Base-by-base conservation (phyloP, 2,797 vertebrate species). In the Cyprinella venusta region DNA sequence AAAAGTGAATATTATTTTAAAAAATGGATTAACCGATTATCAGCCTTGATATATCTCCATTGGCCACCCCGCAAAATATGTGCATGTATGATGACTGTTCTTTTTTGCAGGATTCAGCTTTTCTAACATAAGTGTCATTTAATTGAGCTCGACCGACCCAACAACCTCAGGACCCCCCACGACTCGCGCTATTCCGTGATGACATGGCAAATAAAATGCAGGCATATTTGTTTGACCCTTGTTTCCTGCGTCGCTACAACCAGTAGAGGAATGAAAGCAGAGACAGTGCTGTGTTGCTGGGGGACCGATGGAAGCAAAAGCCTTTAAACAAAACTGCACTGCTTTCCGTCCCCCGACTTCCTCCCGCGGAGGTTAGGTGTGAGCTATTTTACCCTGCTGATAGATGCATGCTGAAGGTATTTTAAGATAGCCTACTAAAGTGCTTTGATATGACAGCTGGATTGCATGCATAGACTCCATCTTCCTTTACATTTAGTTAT, bases 141-240 rank as follows among this genome's bases (percentile, higher is more conserved):
- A 26, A 18, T 69, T 16, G 2, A n/a, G 24, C 13, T 61, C 50
- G 5, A 50, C 56, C 50, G 5, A 50, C 56, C 8, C 26, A 56
- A 54, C 65, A 19, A 81, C 26, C 26, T 54, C 3, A 5, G 24
- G 63, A 36, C 21, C 30, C 30, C 59, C 15, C 5, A 76, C 4
- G 12, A 1, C 42, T 45, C 4, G 0, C 0, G 12, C 13, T 15
- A 45, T 45, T 45, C 45, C 15, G 33, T 68, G 45, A 79, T 56
- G 48, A 56, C 64, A 79, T 38, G 64, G 12, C 30, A 36, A 40
- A 21, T 26, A 68, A 79, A 79, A 13, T 19, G 64, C 48, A 56
- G 77, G 63, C 48, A 54, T 79, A 64, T 56, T 68, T 68, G 77
- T 64, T 78, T 78, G 76, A 68, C 64, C 63, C 63, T 26, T 38